These are phyloP conservation scores for Drosophila anomalipes DNA, from an alignment of 2,888 invertebrate genomes.

Conservation along the genomic window DNA sequence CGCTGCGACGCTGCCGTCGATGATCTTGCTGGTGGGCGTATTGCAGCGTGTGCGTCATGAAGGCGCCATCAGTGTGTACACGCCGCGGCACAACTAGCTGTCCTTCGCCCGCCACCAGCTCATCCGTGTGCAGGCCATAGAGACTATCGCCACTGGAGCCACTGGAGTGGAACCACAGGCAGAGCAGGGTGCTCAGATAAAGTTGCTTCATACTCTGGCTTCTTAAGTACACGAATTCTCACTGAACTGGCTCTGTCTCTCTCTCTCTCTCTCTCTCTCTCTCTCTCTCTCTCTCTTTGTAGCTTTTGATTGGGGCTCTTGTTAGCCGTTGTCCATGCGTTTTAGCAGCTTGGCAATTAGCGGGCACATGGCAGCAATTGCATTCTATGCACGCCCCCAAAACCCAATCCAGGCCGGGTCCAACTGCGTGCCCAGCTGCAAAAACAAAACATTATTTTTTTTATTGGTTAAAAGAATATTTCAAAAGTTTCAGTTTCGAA, in stretches of 20 bases:
- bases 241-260: not conserved
- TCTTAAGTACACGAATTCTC: conserved; percentile 6
- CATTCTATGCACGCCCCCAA: conserved; percentile 62
- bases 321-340: conserved; percentile 77
- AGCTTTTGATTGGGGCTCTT: not conserved
- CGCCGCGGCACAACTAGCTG: conserved; percentile 83
- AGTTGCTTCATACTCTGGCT: conserved; percentile 38
- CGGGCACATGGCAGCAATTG: conserved; percentile 69
- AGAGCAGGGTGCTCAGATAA: conserved; percentile 66
- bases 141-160: conserved; percentile 30
- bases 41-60: conserved; percentile 82
- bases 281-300: conserved; percentile 1
- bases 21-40: conserved; percentile 82
- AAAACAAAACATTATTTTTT: not conserved
- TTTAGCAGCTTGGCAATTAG: conserved; percentile 62
- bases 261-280: not conserved
- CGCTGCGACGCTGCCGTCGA: conserved; percentile 67
- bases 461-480: not conserved
- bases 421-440: conserved; percentile 29
- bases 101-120: conserved; percentile 76
- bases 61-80: conserved; percentile 82
- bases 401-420: conserved; percentile 10
- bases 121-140: conserved; percentile 82
- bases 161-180: conserved; percentile 62
- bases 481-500: not conserved